Evolutionary conservation across 2,797 vertebrate species (phyloP).

Genomic region (Thunnus albacares): DNA sequence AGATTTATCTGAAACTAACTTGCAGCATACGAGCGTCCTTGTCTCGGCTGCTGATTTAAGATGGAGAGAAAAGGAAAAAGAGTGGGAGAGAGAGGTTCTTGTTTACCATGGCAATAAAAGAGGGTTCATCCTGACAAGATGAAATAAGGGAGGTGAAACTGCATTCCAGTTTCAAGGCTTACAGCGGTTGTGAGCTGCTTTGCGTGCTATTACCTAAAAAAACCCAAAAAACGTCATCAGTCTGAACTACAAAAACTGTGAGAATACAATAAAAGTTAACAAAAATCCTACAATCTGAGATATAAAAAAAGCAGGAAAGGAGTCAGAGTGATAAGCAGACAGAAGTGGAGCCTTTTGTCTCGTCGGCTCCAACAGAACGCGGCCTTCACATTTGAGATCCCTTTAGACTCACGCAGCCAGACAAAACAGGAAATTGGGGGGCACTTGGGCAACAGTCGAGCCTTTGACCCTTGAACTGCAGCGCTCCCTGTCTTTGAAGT

Average conservation of each 20-base stretch:
- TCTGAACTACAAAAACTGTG: background rate
- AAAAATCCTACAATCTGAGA: constrained; percentile 9
- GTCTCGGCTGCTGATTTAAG: constrained; percentile 52
- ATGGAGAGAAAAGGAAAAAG: constrained; percentile 20
- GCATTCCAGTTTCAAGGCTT: constrained; percentile 54
- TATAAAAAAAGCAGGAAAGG: background rate
- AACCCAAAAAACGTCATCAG: background rate
- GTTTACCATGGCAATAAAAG: constrained; percentile 68
- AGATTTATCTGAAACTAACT: constrained; percentile 42
- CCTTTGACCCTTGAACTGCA: constrained; percentile 84
- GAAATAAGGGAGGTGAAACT: constrained; percentile 58
- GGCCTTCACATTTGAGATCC: constrained; percentile 62
- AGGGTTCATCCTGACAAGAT: constrained; percentile 68
- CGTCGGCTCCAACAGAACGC: constrained; percentile 48
- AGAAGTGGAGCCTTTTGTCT: constrained; percentile 50
- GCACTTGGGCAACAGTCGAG: constrained; percentile 79
- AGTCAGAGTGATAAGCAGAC: constrained; percentile 16
- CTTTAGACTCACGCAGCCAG: constrained; percentile 66
- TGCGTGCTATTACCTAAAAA: constrained; percentile 22
- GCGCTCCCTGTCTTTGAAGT: constrained; percentile 83
- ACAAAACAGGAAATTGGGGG: constrained; percentile 87
- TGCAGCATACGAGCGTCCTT: constrained; percentile 14
- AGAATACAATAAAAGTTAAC: constrained; percentile 26
- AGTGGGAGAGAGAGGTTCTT: constrained; percentile 58
- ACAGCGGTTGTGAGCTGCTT: constrained; percentile 16